These are phyloP conservation scores for Ramphastos sulfuratus DNA, from an alignment of 2,113 vertebrate genomes.

Conservation along the genomic window DNA sequence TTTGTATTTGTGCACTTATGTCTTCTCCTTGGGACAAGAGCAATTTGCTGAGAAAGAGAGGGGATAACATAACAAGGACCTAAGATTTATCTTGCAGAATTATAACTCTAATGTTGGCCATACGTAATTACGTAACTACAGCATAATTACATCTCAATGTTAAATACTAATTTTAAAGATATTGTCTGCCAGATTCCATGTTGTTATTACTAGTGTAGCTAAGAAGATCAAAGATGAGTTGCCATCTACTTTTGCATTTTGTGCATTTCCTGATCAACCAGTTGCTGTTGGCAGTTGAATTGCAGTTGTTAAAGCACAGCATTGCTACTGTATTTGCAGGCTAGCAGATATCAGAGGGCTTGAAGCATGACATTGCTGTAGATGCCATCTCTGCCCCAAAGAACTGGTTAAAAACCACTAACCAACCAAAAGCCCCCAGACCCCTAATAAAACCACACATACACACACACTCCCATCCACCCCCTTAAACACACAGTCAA, in stretches of 20 bases:
- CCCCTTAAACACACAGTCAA: not conserved
- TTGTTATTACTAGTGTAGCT: not conserved
- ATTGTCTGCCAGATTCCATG: not conserved
- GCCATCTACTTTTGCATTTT: not conserved
- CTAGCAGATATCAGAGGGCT: not conserved
- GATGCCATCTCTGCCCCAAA: not conserved
- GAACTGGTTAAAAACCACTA: not conserved
- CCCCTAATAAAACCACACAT: not conserved
- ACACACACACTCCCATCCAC: not conserved
- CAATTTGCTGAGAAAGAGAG: not conserved
- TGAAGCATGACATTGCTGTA: not conserved
- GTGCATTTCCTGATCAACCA: not conserved
- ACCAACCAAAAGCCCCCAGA: no score
- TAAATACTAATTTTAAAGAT: not conserved
- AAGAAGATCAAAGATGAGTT: not conserved
- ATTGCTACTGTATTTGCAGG: not conserved
- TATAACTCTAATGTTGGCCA: not conserved
- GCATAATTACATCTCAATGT: not conserved
- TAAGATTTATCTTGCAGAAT: not conserved
- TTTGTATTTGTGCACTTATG: not conserved
- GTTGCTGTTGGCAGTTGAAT: not conserved
- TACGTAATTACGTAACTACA: not conserved
- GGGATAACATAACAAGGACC: not conserved
- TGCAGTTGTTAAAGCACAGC: not conserved
- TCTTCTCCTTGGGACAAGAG: not conserved